Base-by-base conservation (phyloP, 1,140 invertebrate genomes). In the Zaprionus camerounensis region DNA sequence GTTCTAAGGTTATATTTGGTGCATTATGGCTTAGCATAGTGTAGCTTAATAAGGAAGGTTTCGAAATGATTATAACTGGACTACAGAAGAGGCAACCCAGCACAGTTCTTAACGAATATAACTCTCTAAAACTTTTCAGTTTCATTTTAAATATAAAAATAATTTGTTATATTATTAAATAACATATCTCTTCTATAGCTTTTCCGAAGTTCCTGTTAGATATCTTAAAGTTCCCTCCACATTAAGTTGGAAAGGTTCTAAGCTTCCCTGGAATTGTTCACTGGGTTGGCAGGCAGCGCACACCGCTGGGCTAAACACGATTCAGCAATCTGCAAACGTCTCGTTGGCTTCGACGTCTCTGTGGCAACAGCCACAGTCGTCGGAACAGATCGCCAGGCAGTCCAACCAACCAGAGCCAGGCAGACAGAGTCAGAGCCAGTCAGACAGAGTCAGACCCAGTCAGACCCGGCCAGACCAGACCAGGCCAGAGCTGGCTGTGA, bases 231-330 rank as follows among this genome's bases (percentile, higher is more conserved):
- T 13, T 41, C 15, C 15, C 6, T 9, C 22, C 28, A 17, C 11
- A 36, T 20, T 17, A 3, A 5, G 46, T 17, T 51, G 17, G 4
- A 31, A 34, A 5, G 2, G 26, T 59, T 65, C 53, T 69, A 57
- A 20, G 26, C 7, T 22, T n/a, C 70, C 20, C 59, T 24, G 58
- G 17, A 84, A 85, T 80, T 90, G 85, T 91, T 90, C 31, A 73
- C 49, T 90, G 82, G 85, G 85, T 91, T 70, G 11, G 38, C 41
- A 31, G 55, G 38, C 24, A 46, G 41, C 56, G 53, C 67, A 71
- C 76, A 87, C 78, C 81, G 82, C 77, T 91, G 85, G 85, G 85
- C 85, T 75, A 80, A 85, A 91, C 86, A 91, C 85, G 86, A 91
- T 81, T 84, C 78, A 75, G 78, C 84, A 88, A 88, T 88, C 84